Evolutionary conservation across 2,888 invertebrate genomes (phyloP), one percentile per base, ranked within the genome.

Genomic region (Ophonus ardosiacus): DNA sequence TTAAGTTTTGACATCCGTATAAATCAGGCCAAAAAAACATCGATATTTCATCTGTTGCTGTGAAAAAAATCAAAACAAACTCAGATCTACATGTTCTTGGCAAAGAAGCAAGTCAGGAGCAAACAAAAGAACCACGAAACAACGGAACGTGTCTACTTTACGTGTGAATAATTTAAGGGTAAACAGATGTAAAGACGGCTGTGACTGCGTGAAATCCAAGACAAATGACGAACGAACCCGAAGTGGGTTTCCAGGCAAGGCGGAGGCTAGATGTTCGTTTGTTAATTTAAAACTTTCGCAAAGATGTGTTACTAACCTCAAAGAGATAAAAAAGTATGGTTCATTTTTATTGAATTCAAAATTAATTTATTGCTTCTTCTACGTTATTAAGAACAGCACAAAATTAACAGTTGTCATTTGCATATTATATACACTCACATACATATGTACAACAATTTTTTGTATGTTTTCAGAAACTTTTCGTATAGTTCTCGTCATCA

Each of bases 221-320:
- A 24, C 65, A 24, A 65, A 65, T 65, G 65, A 65, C 65, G 24
- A 65, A 65, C 61, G 18, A 24, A 65, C 31, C 8, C 3, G 59
- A 79, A 79, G 79, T 79, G 79, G 79, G 79, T 79, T 79, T 79
- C 59, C 59, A 79, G 79, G 79, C 40, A 57, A 76, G 40, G 18
- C 38, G 74, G 15, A n/a, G 40, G n/a, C 65, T n/a, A 8, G 63
- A 40, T 40, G 61, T 79, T 68, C 31, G 40, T 68, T 68, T 79
- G 79, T 13, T 59, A 61, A 59, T 79, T 79, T 59, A 31, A 59
- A 79, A 79, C 79, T 79, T 79, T 79, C 79, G 79, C 79, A 5
- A 31, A 31, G 31, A 31, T 31, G 31, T 31, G 31, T 31, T 31
- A 31, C 31, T 31, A 31, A 31, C 31, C 31, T 31, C 31, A 31